Conservation (phyloP, 2,888 invertebrate genomes). For the Osmoderma eremita region DNA sequence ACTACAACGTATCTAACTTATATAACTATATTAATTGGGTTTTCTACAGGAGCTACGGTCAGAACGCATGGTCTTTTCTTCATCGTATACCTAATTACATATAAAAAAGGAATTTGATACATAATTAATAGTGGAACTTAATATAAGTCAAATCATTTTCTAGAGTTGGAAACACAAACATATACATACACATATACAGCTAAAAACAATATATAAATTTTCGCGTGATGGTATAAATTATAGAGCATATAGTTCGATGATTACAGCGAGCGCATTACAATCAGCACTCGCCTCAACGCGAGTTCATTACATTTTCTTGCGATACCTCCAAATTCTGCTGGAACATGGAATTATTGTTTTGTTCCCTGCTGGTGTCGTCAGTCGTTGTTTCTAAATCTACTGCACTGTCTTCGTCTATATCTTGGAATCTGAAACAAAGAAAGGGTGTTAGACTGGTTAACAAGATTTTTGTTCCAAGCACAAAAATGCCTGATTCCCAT, state of each 20-base stretch:
- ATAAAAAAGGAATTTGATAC: slow-evolving; percentile 15
- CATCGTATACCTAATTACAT: not conserved
- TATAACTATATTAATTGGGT: slow-evolving; percentile 16
- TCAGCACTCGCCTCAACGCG: slow-evolving; percentile 44
- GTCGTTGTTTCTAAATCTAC: slow-evolving; percentile 51
- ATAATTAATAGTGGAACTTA: slow-evolving; percentile 40
- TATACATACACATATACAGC: not conserved
- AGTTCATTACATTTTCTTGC: slow-evolving; percentile 57
- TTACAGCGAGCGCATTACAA: not conserved
- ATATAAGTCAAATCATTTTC: slow-evolving; percentile 42
- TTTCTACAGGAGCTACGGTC: slow-evolving; percentile 4
- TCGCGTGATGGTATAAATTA: slow-evolving; percentile 27
- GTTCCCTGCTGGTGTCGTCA: slow-evolving; percentile 59
- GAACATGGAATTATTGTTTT: slow-evolving; percentile 68
- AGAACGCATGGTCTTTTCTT: slow-evolving; percentile 17
- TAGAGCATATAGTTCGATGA: not conserved
- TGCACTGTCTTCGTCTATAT: slow-evolving; percentile 59
- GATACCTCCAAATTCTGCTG: slow-evolving; percentile 67
- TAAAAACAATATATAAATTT: slow-evolving; percentile 16
- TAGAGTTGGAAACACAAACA: slow-evolving; percentile 26
- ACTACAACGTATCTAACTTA: slow-evolving; percentile 35
- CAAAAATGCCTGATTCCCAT: no score
- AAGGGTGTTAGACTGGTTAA: no score
- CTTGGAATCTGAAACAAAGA: slow-evolving; percentile 61
- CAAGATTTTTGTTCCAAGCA: no score